These are phyloP conservation scores for Phoxinus phoxinus DNA, from an alignment of 2,113 vertebrate species.

Conservation along the genomic window DNA sequence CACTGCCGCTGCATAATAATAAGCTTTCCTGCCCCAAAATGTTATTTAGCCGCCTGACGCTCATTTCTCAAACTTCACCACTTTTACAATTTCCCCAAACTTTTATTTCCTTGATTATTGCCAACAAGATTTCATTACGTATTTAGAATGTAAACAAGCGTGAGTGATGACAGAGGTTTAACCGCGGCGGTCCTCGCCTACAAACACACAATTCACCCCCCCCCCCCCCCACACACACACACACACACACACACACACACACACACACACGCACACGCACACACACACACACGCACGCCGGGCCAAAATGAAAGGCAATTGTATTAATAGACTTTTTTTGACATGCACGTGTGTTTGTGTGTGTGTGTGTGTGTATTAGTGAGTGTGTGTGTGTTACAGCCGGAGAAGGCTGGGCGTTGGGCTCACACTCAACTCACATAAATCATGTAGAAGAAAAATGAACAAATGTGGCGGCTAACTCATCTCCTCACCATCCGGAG, in stretches of 20 bases:
- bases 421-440: slow-evolving; percentile 99
- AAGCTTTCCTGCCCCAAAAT: slow-evolving; percentile 99
- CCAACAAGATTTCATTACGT: slow-evolving; percentile 99
- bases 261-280: slow-evolving; percentile 31
- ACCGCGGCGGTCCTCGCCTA: slow-evolving; percentile 70
- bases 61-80: slow-evolving; percentile 99
- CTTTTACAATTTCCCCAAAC: slow-evolving; percentile 99
- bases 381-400: slow-evolving; percentile 43
- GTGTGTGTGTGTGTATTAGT: slow-evolving; percentile 45
- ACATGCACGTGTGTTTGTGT: slow-evolving; percentile 35
- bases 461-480: slow-evolving; percentile 99
- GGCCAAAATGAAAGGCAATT: slow-evolving; percentile 54
- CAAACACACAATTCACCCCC: background rate
- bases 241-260: background rate
- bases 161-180: slow-evolving; percentile 90
- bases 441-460: slow-evolving; percentile 99
- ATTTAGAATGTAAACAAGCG: slow-evolving; percentile 99
- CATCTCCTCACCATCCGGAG: slow-evolving; percentile 96
- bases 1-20: slow-evolving; percentile 99
- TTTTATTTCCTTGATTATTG: slow-evolving; percentile 99
- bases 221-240: background rate
- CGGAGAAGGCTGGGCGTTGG: slow-evolving; percentile 56
- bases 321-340: background rate
- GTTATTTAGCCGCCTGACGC: slow-evolving; percentile 97
- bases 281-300: slow-evolving; percentile 31